A percentile compares a stretch with the other conserved stretches of the same genome.
Evolutionary conservation across 2,113 vertebrate species (phyloP).

Genomic region (Numenius arquata): DNA sequence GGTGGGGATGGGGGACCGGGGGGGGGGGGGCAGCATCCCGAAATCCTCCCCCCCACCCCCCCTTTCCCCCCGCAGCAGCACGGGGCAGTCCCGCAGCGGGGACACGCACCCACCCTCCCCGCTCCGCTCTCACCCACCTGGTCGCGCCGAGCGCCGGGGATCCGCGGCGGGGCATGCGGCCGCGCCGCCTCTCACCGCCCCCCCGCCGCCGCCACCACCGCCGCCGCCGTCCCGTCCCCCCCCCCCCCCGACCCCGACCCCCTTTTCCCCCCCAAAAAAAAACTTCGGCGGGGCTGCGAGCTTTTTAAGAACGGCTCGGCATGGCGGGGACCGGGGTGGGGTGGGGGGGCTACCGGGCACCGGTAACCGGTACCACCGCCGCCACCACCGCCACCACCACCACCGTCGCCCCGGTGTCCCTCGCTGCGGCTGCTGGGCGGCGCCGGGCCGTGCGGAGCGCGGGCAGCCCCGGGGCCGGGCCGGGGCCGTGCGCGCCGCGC

Average conservation of each 20-base stretch:
- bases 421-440: background rate
- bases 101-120: background rate
- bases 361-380: background rate
- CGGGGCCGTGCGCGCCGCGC: background rate
- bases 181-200: background rate
- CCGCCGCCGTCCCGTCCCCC: too few relatives aligned
- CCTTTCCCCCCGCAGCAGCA: too few relatives aligned
- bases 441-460: background rate
- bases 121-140: constrained; percentile 53
- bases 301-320: background rate
- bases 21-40: background rate
- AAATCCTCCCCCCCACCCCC: background rate
- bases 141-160: background rate
- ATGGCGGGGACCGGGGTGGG: background rate
- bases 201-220: background rate
- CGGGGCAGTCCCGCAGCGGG: background rate
- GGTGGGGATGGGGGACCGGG: background rate
- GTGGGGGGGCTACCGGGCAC: background rate
- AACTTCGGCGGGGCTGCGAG: background rate
- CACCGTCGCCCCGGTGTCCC: background rate
- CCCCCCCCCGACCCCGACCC: too few relatives aligned
- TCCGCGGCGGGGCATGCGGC: background rate
- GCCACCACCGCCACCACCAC: too few relatives aligned
- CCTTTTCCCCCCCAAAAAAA: background rate
- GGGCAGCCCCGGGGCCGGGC: background rate